Conservation (phyloP, 2,888 invertebrate genomes). For the Epirrhoe alternata region DNA sequence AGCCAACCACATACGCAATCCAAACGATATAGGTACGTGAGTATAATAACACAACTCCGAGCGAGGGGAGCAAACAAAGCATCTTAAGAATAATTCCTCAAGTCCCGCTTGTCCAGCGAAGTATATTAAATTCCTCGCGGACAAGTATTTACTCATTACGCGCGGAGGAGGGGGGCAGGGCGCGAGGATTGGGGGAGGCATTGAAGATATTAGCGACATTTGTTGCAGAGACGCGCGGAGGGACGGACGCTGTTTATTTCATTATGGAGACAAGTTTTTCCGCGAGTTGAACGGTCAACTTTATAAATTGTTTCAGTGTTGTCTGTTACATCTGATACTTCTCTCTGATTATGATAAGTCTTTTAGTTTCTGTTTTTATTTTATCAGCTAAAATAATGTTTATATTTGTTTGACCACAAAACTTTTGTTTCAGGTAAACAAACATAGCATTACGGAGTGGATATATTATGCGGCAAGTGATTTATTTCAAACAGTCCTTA, state of each 20-base stretch:
- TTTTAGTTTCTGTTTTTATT: neutral
- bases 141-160: conserved; percentile 53
- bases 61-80: conserved; percentile 30
- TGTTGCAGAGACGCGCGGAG: conserved; percentile 25
- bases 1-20: neutral
- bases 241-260: conserved; percentile 7
- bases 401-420: neutral
- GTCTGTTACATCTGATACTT: neutral
- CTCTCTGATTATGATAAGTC: neutral
- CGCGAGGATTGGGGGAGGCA: conserved; percentile 15
- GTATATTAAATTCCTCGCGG: conserved; percentile 57
- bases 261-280: conserved; percentile 17
- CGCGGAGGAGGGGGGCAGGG: conserved; percentile 26
- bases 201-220: conserved; percentile 40
- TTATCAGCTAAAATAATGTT: neutral
- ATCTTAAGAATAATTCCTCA: conserved; percentile 31
- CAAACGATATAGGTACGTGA: neutral
- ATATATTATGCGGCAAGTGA: neutral
- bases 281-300: neutral
- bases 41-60: conserved; percentile 12
- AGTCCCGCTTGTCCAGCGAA: conserved; percentile 32
- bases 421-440: conserved; percentile 13
- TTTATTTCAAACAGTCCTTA: neutral
- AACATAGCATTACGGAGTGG: neutral
- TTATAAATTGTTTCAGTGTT: neutral